Conservation (phyloP, 2,797 vertebrate species). For the Graptemys geographica region DNA sequence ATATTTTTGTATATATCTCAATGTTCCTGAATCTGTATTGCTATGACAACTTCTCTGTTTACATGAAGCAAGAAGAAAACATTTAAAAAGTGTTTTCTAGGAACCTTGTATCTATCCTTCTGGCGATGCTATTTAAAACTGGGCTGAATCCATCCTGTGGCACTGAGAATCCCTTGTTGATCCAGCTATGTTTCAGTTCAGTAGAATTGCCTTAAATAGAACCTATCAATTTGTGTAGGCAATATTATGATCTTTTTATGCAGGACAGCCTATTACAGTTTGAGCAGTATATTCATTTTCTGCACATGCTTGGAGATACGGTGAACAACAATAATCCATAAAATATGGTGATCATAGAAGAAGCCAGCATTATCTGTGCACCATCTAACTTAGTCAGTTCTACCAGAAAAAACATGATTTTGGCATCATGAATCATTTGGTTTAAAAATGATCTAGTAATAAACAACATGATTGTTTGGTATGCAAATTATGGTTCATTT, state of each 20-base stretch:
- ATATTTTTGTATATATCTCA: neutral
- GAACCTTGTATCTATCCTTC: neutral
- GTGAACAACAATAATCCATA: neutral
- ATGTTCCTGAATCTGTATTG: neutral
- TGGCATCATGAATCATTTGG: neutral
- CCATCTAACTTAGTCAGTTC: too few relatives aligned
- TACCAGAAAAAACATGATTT: neutral
- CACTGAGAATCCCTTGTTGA: neutral
- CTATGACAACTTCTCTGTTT: neutral
- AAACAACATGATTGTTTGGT: neutral
- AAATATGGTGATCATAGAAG: neutral
- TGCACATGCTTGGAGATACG: too few relatives aligned
- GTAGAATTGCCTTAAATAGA: neutral
- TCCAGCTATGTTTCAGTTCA: neutral
- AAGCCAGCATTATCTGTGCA: neutral
- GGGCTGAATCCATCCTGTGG: neutral
- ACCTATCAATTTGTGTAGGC: neutral
- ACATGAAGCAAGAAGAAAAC: neutral
- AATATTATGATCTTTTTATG: neutral
- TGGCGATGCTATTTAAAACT: neutral
- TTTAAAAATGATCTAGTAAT: neutral
- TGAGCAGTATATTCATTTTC: neutral
- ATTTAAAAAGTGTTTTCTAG: neutral
- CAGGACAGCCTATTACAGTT: neutral
- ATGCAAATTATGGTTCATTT: neutral